Base-by-base conservation (phyloP, 2,888 invertebrate species). In the Zygothrica quintamaculata region DNA sequence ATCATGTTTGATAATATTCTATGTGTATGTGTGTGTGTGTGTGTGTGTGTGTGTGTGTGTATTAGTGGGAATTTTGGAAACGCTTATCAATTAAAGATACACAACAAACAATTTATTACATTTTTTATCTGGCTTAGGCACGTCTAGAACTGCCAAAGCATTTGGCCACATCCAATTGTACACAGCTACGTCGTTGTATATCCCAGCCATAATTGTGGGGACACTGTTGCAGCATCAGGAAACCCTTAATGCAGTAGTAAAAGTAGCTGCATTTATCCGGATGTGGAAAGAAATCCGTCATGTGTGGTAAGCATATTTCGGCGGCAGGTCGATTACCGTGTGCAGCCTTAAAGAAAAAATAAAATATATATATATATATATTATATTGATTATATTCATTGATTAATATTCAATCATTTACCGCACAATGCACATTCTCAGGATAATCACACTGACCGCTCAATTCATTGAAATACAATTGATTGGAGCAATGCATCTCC, bases 161-260 rank as follows among this genome's bases (percentile, higher is more conserved):
- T 58, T 89, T 89, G 58, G 86, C 89, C 55, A 87, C 80, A n/a
- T 75, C 65, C 53, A 89, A 69, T 39, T 82, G 86, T 29, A 89
- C 84, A 50, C 89, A 89, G 22, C 88, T 77, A 12, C 88, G 84
- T 1, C 87, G 72, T 36, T 89, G 89, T n/a, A 87, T 72, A 51
- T 90, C 90, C 88, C 89, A 90, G 47, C 90, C 87, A 56, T 90
- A 90, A 55, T 84, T 87, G 67, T 89, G 90, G 37, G 90, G 90
- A 46, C 90, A 90, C 59, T 90, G 90, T 44, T 90, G 90, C 22
- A 90, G 57, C 6, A 90, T 90, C 22, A 89, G 80, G 55, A 81
- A 89, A 0, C 90, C 90, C 62, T 88, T 89, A 37, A 90, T 84
- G 74, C 90, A 90, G 53, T 89, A 90, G 56, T 88, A 89, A 65